phyloP scores from a whole-genome alignment of 2,888 invertebrate genomes.

The Macaria notata region DNA sequence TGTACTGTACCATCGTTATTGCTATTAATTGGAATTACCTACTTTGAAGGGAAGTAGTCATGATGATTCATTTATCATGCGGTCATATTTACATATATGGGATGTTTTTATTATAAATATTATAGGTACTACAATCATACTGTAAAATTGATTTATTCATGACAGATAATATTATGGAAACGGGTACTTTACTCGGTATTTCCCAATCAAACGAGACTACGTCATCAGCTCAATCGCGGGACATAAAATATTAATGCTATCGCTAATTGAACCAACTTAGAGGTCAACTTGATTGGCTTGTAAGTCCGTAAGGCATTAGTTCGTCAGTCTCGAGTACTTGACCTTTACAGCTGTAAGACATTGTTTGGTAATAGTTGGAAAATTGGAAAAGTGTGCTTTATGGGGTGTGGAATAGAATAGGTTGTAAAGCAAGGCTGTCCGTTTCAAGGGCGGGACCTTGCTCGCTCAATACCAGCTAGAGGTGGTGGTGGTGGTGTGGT shows the following conservation, averaged over 20 bases:
- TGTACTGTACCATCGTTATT: too few species aligned
- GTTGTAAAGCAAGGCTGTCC: conserved; percentile 62
- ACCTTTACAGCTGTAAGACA: conserved; percentile 39
- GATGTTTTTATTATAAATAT: too few species aligned
- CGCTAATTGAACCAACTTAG: conserved; percentile 14
- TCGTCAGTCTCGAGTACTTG: conserved; percentile 37
- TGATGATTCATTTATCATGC: too few species aligned
- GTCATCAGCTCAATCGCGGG: neutral
- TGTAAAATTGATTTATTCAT: too few species aligned
- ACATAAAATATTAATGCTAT: conserved; percentile 7
- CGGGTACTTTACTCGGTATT: neutral
- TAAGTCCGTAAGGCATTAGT: conserved; percentile 46
- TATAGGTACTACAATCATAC: too few species aligned
- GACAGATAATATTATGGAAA: too few species aligned
- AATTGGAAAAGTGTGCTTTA: neutral
- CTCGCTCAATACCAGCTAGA: conserved; percentile 87
- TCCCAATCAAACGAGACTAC: neutral
- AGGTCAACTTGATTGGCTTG: conserved; percentile 35
- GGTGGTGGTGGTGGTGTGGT: conserved; percentile 81
- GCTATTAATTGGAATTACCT: too few species aligned
- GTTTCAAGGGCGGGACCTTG: conserved; percentile 96
- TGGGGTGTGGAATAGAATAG: conserved; percentile 37
- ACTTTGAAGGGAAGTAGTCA: too few species aligned
- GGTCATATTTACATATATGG: too few species aligned
- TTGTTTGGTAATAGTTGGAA: neutral